Evolutionary conservation across 2,888 invertebrate genomes (phyloP).

Genomic region (Bibio marci): DNA sequence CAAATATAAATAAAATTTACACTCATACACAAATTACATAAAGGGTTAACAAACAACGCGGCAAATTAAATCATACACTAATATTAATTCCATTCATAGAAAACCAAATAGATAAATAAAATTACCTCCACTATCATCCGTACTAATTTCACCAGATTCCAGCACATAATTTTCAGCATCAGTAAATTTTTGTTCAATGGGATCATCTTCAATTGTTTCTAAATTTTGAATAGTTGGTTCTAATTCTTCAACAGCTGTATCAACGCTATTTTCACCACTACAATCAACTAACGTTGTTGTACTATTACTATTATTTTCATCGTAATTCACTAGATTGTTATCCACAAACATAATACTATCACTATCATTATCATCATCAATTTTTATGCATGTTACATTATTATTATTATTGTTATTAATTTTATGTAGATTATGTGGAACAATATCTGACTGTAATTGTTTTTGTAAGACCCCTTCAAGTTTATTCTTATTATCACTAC

Average conservation of each 20-base stretch:
- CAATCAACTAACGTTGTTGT: constrained; percentile 22
- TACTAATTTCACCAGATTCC: constrained; percentile 40
- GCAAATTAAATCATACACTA: too few species aligned
- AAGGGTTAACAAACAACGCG: too few species aligned
- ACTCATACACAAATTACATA: too few species aligned
- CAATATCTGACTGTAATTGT: constrained; percentile 11
- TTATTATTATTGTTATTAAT: too few species aligned
- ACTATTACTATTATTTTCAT: constrained; percentile 21
- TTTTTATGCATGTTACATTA: not conserved
- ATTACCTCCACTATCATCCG: constrained; percentile 22
- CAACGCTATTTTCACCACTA: constrained; percentile 11
- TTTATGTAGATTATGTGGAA: constrained; percentile 6
- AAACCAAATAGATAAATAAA: too few species aligned
- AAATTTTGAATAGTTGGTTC: constrained; percentile 15
- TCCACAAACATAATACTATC: constrained; percentile 23
- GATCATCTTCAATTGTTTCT: constrained; percentile 29
- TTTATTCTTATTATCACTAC: constrained; percentile 8
- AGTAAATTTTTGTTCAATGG: constrained; percentile 48
- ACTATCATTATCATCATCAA: constrained; percentile 21
- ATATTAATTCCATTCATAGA: too few species aligned
- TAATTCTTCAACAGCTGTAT: constrained; percentile 10
- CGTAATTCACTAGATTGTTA: constrained; percentile 11
- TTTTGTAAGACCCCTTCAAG: constrained; percentile 12
- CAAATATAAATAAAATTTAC: too few species aligned
- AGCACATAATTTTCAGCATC: constrained; percentile 67